Evolutionary conservation across 2,888 invertebrate species (phyloP), one percentile per base, ranked within the genome.

Genomic region (Caenorhabditis zanzibari): DNA sequence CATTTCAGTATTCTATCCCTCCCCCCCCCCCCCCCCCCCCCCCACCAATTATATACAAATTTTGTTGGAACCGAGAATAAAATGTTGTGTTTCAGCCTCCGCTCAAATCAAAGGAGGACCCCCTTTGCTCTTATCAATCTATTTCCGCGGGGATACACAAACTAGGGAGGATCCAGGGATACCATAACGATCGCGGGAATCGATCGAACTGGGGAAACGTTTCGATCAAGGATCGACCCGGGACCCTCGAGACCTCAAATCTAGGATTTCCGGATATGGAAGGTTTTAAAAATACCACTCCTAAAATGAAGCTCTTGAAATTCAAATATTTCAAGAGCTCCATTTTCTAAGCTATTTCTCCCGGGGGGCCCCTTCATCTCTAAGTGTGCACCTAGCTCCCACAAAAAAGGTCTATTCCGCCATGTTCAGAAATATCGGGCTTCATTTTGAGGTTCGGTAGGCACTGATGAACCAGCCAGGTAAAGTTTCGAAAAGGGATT

Each of bases 1-100:
- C 47, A 12, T 26, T 66, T 58, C 69, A 77, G 73, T 83, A 64
- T 71, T 71, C 58, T n/a, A 54, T 24, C 44, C 19, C 47, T 10
- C 47, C 41, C 41, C n/a, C n/a, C n/a, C n/a, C n/a, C n/a, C n/a
- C n/a, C n/a, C n/a, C n/a, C n/a, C n/a, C n/a, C n/a, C n/a, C n/a
- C n/a, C n/a, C n/a, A n/a, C n/a, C n/a, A n/a, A 44, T 61, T 66
- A 71, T 71, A 49, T 64, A 69, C 64, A 74, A 61, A 74, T 82
- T 81, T 68, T 72, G 72, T 75, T 83, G 80, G 63, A 72, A 75
- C 64, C 75, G 66, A 58, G 66, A 83, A 80, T 75, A 83, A 83
- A 79, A 71, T 71, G 58, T 66, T 58, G 35, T 44, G 80, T 83
- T 83, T 79, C 83, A 83, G 83, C 83, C 83, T 80, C 83, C 83